Evolutionary conservation across 1,140 invertebrate genomes (phyloP).

Genomic region (Bombus difficillimus): DNA sequence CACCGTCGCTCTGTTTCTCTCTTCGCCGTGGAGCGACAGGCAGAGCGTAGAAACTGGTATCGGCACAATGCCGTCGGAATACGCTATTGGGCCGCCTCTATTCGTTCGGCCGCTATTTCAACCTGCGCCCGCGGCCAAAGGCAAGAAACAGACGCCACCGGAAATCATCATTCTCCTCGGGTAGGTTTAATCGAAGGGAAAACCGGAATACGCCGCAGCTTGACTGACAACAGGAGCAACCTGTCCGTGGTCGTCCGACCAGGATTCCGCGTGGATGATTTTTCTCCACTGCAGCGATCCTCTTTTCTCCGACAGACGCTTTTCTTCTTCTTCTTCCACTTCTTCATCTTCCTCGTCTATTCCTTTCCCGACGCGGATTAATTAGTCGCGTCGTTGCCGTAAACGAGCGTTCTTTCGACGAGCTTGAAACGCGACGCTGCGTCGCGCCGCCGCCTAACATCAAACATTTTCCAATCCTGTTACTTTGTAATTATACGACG

Average conservation of each 20-base stretch:
- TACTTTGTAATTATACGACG: too few relatives aligned
- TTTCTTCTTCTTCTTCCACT: too few relatives aligned
- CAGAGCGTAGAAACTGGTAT: slow-evolving; percentile 64
- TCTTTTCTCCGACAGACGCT: not conserved
- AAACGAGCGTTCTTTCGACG: slow-evolving; percentile 1
- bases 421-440: too few relatives aligned
- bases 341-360: not conserved
- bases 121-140: not conserved
- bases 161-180: slow-evolving; percentile 74
- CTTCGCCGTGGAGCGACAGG: not conserved
- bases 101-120: slow-evolving; percentile 64
- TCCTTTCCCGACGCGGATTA: not conserved
- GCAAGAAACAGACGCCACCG: slow-evolving; percentile 76
- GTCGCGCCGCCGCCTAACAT: too few relatives aligned
- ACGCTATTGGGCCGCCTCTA: slow-evolving; percentile 55
- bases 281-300: not conserved
- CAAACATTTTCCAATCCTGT: too few relatives aligned
- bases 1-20: not conserved
- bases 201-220: slow-evolving; percentile 70
- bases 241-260: slow-evolving; percentile 9
- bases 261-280: slow-evolving; percentile 26
- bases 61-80: slow-evolving; percentile 73
- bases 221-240: slow-evolving; percentile 70
- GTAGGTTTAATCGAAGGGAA: slow-evolving; percentile 67
- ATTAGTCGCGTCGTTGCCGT: slow-evolving; percentile 9